Evolutionary conservation across 1,140 invertebrate genomes (phyloP), one percentile per base, ranked within the genome.

Genomic region (Aphaenogaster rudis): DNA sequence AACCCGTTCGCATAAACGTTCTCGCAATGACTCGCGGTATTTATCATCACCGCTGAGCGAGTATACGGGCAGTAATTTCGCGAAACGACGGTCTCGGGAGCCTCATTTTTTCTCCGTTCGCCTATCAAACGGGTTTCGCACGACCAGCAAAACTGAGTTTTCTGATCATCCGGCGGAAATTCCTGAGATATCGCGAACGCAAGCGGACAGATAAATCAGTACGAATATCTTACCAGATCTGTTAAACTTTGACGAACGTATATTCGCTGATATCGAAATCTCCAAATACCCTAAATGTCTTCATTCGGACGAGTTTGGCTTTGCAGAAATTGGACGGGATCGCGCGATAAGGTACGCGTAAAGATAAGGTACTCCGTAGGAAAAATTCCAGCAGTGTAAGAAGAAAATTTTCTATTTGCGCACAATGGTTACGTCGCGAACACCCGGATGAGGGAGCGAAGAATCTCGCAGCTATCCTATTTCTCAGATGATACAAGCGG

Each of bases 121-220:
- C 13, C 54, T 4, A 33, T 61, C 54, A 42, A 42, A 74, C 80
- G 57, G 39, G 80, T 84, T 84, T 84, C 80, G 80, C 80, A 74
- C 80, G 54, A 57, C 54, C 39, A 74, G 80, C 80, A 42, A 50
- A 74, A 74, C 33, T 48, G 69, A 84, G 69, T 84, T 84, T 84
- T 76, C 80, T 28, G 52, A 72, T 74, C 21, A 50, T 48, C 42
- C 80, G 54, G 39, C 17, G 54, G 54, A 74, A 82, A 82, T 82
- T 66, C 52, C 21, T 15, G 69, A 39, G 69, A 61, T 84, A 74
- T 48, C 45, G 80, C 67, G 42, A 64, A 82, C 67, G 52, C 42
- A 15, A 66, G 67, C 67, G 42, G n/a, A 21, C 36, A 39, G 80
- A 84, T 74, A 74, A 74, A 84, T 84, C 80, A 48, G 71, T 82